Percentiles rank a stretch among this genome's conserved stretches.
These are phyloP conservation scores for Polypedilum pembai DNA, from an alignment of 1,140 invertebrate genomes.

Conservation along the genomic window DNA sequence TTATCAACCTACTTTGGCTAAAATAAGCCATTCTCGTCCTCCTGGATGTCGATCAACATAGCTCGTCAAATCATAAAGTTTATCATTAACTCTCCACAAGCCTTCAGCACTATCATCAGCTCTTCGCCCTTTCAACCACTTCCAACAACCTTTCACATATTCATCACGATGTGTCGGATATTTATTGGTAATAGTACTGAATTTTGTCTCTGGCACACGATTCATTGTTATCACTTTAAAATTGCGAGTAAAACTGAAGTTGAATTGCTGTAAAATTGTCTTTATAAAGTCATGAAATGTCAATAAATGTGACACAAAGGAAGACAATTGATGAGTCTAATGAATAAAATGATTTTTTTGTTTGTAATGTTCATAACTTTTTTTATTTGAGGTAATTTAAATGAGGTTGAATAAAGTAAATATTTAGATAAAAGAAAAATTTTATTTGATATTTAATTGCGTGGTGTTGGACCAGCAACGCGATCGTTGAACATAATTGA, in stretches of 20 bases:
- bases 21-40: constrained; percentile 61
- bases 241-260: too few species aligned
- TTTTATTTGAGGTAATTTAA: too few species aligned
- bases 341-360: too few species aligned
- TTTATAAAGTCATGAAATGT: too few species aligned
- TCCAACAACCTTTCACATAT: constrained; percentile 10
- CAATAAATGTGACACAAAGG: too few species aligned
- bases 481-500: constrained; percentile 42
- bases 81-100: constrained; percentile 69
- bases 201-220: background rate
- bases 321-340: too few species aligned
- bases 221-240: background rate
- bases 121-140: constrained; percentile 59
- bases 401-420: too few species aligned
- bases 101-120: constrained; percentile 66
- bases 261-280: too few species aligned
- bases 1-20: constrained; percentile 50
- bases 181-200: background rate
- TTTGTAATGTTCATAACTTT: too few species aligned
- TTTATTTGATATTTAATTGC: too few species aligned
- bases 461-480: constrained; percentile 32
- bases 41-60: constrained; percentile 71
- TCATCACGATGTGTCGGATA: background rate
- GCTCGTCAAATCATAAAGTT: constrained; percentile 62
- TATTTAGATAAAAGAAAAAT: too few species aligned